phyloP scores from a whole-genome alignment of 1,140 invertebrate species.

The Camponotus vicinus region DNA sequence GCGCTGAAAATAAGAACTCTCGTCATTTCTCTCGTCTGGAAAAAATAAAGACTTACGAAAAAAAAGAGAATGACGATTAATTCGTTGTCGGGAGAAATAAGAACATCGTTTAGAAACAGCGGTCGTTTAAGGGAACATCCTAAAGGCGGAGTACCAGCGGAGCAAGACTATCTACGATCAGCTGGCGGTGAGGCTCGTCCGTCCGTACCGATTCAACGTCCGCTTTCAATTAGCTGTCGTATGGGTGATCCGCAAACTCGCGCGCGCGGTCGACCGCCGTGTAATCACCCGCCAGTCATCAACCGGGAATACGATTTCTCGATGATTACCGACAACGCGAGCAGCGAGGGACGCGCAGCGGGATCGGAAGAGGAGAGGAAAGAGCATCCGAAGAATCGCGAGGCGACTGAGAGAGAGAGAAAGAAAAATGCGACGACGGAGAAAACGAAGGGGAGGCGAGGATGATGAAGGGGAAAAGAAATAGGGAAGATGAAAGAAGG shows the following conservation, averaged over 20 bases:
- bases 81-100: conserved; percentile 26
- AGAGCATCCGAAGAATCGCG: conserved; percentile 5
- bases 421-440: neutral
- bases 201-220: conserved; percentile 54
- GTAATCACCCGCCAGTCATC: conserved; percentile 58
- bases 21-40: neutral
- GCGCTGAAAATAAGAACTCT: neutral
- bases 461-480: conserved; percentile 9
- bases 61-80: neutral
- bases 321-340: conserved; percentile 44
- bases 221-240: conserved; percentile 60
- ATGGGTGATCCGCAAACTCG: conserved; percentile 45
- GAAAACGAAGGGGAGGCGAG: neutral
- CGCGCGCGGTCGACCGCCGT: conserved; percentile 31
- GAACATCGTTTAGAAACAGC: conserved; percentile 10
- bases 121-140: conserved; percentile 46
- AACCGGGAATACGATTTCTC: conserved; percentile 56
- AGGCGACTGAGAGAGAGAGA: neutral
- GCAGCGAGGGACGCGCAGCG: neutral
- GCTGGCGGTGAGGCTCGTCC: conserved; percentile 10
- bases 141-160: conserved; percentile 45
- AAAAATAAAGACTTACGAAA: neutral
- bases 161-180: conserved; percentile 47
- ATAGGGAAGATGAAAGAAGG: neutral
- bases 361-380: neutral